Percentiles rank a stretch among this genome's conserved stretches.
These are phyloP conservation scores for Seriola rivoliana DNA, from an alignment of 2,113 vertebrate species.

Conservation along the genomic window DNA sequence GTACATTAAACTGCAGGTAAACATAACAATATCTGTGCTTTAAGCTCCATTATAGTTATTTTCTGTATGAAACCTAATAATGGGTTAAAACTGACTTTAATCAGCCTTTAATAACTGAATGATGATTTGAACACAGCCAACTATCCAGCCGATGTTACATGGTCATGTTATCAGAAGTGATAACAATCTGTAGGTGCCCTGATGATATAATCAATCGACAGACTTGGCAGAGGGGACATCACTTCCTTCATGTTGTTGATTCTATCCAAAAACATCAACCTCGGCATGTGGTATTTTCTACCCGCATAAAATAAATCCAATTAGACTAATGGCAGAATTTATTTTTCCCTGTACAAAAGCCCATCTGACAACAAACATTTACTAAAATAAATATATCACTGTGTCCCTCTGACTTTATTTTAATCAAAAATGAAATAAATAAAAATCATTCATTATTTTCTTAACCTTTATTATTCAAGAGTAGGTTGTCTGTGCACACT, in stretches of 20 bases:
- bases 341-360: not conserved
- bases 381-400: no score
- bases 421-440: not conserved
- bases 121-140: no score
- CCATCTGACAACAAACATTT: not conserved
- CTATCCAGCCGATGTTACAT: no score
- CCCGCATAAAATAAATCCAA: not conserved
- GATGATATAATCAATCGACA: not conserved
- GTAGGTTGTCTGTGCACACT: no score
- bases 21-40: no score
- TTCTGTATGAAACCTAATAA: no score
- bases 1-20: no score
- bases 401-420: not conserved
- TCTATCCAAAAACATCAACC: not conserved
- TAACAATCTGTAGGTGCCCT: not conserved
- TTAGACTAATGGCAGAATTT: not conserved
- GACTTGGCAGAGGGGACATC: not conserved
- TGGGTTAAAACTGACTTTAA: no score
- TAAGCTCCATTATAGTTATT: no score
- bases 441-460: not conserved
- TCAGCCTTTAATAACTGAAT: no score
- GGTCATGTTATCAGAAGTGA: no score
- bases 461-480: not conserved
- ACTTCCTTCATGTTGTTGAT: not conserved
- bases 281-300: no score